These are phyloP conservation scores for Agonopterix subpropinquella DNA, from an alignment of 2,888 invertebrate genomes.

Conservation along the genomic window DNA sequence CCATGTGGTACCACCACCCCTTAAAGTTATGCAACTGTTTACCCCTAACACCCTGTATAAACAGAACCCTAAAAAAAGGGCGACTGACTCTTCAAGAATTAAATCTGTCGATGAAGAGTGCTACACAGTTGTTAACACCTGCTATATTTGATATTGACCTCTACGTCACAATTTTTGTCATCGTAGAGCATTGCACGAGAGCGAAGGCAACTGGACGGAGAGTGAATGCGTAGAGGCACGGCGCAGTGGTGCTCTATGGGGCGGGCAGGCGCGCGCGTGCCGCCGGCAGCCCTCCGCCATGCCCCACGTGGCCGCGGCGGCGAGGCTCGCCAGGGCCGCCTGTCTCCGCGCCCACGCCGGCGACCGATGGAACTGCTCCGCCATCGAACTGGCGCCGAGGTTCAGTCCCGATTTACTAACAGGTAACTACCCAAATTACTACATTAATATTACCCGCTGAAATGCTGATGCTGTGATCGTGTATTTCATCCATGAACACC, in stretches of 20 bases:
- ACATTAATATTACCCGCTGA: not conserved
- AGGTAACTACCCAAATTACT: slow-evolving; percentile 65
- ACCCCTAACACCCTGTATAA: too few species aligned
- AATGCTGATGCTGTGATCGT: not conserved
- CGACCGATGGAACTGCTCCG: slow-evolving; percentile 90
- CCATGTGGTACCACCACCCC: too few species aligned
- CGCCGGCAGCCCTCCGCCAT: slow-evolving; percentile 81
- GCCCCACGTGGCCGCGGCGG: slow-evolving; percentile 85
- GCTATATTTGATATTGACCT: too few species aligned
- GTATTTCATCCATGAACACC: too few species aligned
- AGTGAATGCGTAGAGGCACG: slow-evolving; percentile 56
- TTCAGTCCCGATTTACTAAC: slow-evolving; percentile 85
- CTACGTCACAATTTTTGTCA: too few species aligned
- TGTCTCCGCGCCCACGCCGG: slow-evolving; percentile 83
- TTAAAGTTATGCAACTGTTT: too few species aligned
- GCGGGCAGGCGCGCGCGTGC: slow-evolving; percentile 79
- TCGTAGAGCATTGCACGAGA: slow-evolving; percentile 56
- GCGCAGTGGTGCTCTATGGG: slow-evolving; percentile 71
- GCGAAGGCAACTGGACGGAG: slow-evolving; percentile 67
- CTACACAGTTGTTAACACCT: too few species aligned
- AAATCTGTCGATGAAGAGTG: too few species aligned
- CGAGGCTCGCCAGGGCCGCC: slow-evolving; percentile 79
- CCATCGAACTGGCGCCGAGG: slow-evolving; percentile 81
- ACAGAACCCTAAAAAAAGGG: too few species aligned
- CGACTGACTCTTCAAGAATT: too few species aligned